Base-by-base conservation (phyloP, 1,140 invertebrate genomes). In the Tetranychus urticae region DNA sequence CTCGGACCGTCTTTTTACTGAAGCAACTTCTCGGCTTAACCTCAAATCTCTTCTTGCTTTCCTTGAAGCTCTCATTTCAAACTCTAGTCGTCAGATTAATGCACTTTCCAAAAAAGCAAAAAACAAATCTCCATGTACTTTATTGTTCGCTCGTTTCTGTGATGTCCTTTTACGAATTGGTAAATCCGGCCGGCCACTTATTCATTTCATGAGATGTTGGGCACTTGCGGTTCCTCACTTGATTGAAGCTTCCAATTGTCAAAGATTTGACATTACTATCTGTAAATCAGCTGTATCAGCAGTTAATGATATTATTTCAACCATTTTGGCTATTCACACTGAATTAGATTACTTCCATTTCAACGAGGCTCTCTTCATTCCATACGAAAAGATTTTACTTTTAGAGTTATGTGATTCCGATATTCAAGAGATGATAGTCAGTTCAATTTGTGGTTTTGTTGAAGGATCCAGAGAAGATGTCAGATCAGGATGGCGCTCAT, bases 341-440 rank as follows among this genome's bases (percentile, higher is more conserved):
- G 90, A 96, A 71, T 71, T 89, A 54, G 82, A 87, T 0, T 85
- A 92, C 73, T 94, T 92, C 70, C 88, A 94, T 69, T 90, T 92
- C 69, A 93, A 94, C 70, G 90, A 93, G 73, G 85, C 87, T 1
- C 74, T 96, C 3, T 84, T 93, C 64, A 93, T 94, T 69, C 88
- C 89, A 0, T 93, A 92, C 71, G 89, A 96, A 74, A 92, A 91
- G 72, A 77, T 96, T 31, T 74, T 94, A 0, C 91, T 87, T 72
- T 77, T 93, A 61, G 88, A 93, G 71, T 74, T 91, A 1, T 91
- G 87, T 71, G 88, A 93, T 71, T 79, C 81, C 63, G 89, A 93
- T 73, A 84, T 92, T 60, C 82, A 83, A 70, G 82, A 84, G 70
- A 85, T 88, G 82, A 90, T 94, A 68, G 85, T 93, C 47, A 88